Conservation (phyloP, 1,140 invertebrate genomes). For the Agrypnia vestita region DNA sequence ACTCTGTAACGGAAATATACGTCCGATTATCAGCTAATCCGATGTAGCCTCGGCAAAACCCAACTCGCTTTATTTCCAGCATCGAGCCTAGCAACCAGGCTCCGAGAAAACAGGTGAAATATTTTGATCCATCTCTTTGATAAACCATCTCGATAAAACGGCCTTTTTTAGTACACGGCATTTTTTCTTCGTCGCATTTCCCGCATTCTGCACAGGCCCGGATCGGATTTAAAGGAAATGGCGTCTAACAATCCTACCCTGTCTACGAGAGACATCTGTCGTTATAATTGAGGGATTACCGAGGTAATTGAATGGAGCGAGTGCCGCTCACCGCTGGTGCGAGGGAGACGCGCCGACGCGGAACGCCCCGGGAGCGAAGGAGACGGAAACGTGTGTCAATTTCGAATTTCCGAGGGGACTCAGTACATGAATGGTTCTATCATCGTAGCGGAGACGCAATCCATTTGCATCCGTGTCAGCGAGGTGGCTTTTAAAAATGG, state of each 20-base stretch:
- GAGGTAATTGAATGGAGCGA: constrained; percentile 61
- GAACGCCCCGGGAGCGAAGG: not conserved
- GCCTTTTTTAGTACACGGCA: constrained; percentile 13
- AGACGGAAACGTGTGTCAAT: constrained; percentile 54
- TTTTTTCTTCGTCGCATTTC: constrained; percentile 38
- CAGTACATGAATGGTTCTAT: constrained; percentile 57
- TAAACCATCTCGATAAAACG: not conserved
- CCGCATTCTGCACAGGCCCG: not conserved
- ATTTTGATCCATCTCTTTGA: not conserved
- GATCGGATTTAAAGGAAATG: constrained; percentile 46
- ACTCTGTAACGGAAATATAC: constrained; percentile 25
- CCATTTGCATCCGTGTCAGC: constrained; percentile 56
- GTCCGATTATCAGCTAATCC: constrained; percentile 43
- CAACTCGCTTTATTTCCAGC: not conserved
- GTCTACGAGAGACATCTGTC: constrained; percentile 61
- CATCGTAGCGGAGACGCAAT: constrained; percentile 51
- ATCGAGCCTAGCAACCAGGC: not conserved
- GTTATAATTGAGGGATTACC: constrained; percentile 62
- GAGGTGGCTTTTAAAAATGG: constrained; percentile 25
- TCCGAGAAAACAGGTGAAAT: not conserved
- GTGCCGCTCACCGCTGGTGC: constrained; percentile 14
- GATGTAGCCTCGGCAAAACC: constrained; percentile 7
- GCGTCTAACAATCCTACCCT: constrained; percentile 47
- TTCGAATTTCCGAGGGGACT: constrained; percentile 46
- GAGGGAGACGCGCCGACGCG: constrained; percentile 16